Evolutionary conservation across 2,113 vertebrate species (phyloP).

Genomic region (Pongo pygmaeus): DNA sequence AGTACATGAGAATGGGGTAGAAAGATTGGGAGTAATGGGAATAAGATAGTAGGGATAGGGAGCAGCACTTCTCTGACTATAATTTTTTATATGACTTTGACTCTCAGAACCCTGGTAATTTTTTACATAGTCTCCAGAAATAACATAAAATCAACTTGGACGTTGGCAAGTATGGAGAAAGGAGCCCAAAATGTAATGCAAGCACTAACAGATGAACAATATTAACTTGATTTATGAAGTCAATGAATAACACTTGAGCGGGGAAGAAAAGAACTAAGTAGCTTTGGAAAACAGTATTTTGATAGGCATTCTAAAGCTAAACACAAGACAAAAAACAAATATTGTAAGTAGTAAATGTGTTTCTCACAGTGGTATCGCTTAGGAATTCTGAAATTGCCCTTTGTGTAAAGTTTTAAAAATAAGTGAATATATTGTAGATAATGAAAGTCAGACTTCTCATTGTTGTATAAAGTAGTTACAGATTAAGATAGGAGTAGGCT

Average conservation of each 20-base stretch:
- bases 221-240: neutral
- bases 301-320: neutral
- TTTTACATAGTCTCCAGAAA: neutral
- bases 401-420: constrained; percentile 3
- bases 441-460: neutral
- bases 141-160: neutral
- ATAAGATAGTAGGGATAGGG: neutral
- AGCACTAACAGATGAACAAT: neutral
- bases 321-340: neutral
- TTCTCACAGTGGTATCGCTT: neutral
- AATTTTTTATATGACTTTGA: neutral
- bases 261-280: neutral
- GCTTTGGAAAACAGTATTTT: constrained; percentile 1
- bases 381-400: neutral
- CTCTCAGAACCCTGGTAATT: neutral
- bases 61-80: neutral
- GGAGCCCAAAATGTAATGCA: neutral
- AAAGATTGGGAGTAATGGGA: neutral
- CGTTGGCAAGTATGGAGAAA: neutral
- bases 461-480: neutral
- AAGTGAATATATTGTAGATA: neutral
- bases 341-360: neutral
- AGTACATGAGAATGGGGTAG: neutral
- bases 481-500: neutral
- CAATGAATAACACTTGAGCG: neutral